These are phyloP conservation scores for Conchocele bisecta DNA, from an alignment of 2,888 invertebrate genomes.

Conservation along the genomic window DNA sequence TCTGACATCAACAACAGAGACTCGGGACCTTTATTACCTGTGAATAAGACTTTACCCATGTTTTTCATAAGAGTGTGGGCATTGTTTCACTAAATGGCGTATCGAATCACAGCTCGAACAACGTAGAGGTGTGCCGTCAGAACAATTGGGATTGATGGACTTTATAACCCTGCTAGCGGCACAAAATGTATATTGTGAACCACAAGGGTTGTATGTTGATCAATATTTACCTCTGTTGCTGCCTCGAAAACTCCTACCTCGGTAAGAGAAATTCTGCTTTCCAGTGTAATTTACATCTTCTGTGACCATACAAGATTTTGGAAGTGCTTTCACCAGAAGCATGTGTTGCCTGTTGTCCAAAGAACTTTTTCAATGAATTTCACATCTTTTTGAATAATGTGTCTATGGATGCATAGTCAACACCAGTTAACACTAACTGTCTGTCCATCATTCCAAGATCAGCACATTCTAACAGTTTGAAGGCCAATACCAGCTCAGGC, in stretches of 20 bases:
- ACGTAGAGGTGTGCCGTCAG: conserved; percentile 32
- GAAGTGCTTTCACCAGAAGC: conserved; percentile 18
- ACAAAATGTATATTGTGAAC: no score
- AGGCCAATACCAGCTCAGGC: conserved; percentile 35
- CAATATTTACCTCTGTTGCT: no score
- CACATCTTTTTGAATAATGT: conserved; percentile 36
- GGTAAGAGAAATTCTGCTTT: no score
- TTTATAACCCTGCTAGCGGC: conserved; percentile 1
- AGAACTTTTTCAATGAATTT: conserved; percentile 22
- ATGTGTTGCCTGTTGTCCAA: conserved; percentile 27
- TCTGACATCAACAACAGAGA: conserved; percentile 26
- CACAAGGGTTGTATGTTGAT: no score
- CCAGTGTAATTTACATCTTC: conserved; percentile 37
- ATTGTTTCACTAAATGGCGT: no score
- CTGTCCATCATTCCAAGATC: conserved; percentile 35
- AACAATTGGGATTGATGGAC: conserved; percentile 28
- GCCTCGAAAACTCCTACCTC: no score
- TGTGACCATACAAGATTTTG: conserved; percentile 16
- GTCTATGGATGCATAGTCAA: conserved; percentile 31
- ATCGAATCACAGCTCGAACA: conserved; percentile 35
- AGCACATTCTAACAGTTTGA: conserved; percentile 32
- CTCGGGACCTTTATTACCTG: conserved; percentile 31
- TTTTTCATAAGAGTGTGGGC: conserved; percentile 45
- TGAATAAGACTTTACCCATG: conserved; percentile 33
- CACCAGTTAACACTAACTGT: conserved; percentile 42